Evolutionary conservation across 2,113 vertebrate species (phyloP), one percentile per base, ranked within the genome.

Genomic region (Syrrhaptes paradoxus): DNA sequence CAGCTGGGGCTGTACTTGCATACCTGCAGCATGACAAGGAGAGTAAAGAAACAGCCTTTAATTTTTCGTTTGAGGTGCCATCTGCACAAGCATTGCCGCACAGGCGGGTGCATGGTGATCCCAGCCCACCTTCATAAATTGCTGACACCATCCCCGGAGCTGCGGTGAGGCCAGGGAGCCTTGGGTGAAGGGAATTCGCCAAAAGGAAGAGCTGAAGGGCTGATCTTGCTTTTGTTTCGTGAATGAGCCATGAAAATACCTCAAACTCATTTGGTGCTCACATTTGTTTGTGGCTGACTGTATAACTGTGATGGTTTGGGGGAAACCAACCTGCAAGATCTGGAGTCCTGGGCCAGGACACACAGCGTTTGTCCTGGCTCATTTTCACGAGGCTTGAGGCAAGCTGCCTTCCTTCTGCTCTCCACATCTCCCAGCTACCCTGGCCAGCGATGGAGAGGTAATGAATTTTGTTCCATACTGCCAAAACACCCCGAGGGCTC

Each of bases 161-260:
- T 34, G 25, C 11, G 36, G 51, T 11, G 21, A 34, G 43, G 22
- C 0, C 0, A 75, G 15, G 26, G 17, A 75, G 34, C 18, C n/a
- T 24, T 66, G 31, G 41, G 25, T 4, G 1, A 79, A 43, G 32
- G n/a, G n/a, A 45, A 34, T 48, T 61, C n/a, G 25, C 26, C 17
- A 34, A 31, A 52, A 83, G 3, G 9, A 71, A 58, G 41, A 9
- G 38, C 1, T 62, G 43, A 62, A 57, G 22, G 20, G 22, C 46
- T 36, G 58, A 75, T 15, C 4, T 17, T 41, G 2, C 17, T 31
- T 74, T 81, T 68, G 55, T 46, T 61, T 61, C n/a, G 4, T 7
- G 24, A 72, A 9, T 2, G 26, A 84, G 13, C 13, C 43, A 68
- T 0, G 3, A 79, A 62, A 80, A 45, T 11, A 32, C 15, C 52